phyloP scores from a whole-genome alignment of 2,113 vertebrate species.

The Numida meleagris region DNA sequence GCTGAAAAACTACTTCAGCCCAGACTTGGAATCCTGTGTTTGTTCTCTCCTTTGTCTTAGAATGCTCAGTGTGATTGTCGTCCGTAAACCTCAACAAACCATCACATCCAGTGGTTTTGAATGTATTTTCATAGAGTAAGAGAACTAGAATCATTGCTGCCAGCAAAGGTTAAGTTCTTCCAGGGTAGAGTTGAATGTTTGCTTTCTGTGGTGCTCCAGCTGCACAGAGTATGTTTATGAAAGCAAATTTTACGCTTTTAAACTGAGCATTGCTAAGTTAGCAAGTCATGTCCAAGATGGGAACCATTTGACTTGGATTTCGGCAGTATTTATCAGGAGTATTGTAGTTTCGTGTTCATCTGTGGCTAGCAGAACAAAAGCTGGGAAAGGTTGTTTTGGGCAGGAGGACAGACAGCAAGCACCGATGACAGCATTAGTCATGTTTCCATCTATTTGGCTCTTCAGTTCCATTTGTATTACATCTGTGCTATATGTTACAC shows the following conservation, averaged over 20 bases:
- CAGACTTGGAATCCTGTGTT: not conserved
- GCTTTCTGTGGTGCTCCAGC: not conserved
- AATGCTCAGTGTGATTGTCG: not conserved
- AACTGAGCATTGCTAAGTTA: not conserved
- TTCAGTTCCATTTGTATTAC: not conserved
- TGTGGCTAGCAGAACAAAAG: not conserved
- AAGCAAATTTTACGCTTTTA: too few species aligned
- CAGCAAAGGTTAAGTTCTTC: not conserved
- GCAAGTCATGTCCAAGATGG: not conserved
- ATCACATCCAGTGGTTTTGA: not conserved
- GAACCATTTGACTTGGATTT: not conserved
- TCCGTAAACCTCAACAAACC: not conserved
- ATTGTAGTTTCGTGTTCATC: not conserved
- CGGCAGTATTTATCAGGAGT: not conserved
- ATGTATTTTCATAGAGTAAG: not conserved
- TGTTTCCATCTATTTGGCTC: not conserved
- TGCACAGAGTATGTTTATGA: not conserved
- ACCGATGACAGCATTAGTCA: not conserved
- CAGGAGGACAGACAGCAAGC: not conserved
- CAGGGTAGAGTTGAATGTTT: not conserved
- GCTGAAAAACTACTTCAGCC: not conserved
- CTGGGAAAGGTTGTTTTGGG: not conserved
- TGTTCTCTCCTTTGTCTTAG: not conserved
- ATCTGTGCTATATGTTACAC: fast-evolving
- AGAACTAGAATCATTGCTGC: not conserved